These are phyloP conservation scores for Synaphobranchus kaupii DNA, from an alignment of 2,797 vertebrate genomes.

Conservation along the genomic window DNA sequence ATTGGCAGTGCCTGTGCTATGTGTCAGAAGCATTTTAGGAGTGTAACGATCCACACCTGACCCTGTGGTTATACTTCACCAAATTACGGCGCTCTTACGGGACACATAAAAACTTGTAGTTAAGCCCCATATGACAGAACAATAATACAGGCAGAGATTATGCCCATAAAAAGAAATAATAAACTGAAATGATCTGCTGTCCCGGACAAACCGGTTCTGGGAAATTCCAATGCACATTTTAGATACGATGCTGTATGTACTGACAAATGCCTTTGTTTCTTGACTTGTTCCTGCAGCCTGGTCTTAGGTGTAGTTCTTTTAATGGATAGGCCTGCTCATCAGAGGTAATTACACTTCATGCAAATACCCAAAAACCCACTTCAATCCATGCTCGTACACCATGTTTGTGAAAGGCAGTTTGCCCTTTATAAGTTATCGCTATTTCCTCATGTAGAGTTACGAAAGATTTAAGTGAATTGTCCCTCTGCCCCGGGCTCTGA, in stretches of 20 bases:
- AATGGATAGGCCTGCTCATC: slow-evolving; percentile 11
- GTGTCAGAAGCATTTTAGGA: slow-evolving; percentile 22
- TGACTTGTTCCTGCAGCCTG: background rate
- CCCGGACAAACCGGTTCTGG: background rate
- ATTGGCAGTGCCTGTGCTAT: slow-evolving; percentile 4
- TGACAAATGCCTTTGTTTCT: slow-evolving; percentile 1
- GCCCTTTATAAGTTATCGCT: background rate
- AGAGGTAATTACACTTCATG: background rate
- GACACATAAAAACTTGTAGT: background rate
- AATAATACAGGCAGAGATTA: background rate
- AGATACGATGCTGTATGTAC: background rate
- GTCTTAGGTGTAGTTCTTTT: background rate
- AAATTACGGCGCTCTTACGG: background rate
- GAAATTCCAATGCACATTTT: background rate
- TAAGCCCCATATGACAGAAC: background rate
- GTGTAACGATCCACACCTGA: background rate
- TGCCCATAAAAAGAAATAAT: background rate
- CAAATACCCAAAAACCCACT: background rate
- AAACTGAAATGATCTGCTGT: background rate
- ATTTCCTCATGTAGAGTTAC: background rate
- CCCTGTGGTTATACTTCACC: slow-evolving; percentile 14
- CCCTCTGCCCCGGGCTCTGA: background rate
- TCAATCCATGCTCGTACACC: background rate
- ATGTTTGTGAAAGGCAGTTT: background rate
- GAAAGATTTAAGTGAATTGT: background rate